Percentiles rank a stretch among this genome's conserved stretches.
Evolutionary conservation across 2,888 invertebrate species (phyloP).

Genomic region (Heliconius ethilla): DNA sequence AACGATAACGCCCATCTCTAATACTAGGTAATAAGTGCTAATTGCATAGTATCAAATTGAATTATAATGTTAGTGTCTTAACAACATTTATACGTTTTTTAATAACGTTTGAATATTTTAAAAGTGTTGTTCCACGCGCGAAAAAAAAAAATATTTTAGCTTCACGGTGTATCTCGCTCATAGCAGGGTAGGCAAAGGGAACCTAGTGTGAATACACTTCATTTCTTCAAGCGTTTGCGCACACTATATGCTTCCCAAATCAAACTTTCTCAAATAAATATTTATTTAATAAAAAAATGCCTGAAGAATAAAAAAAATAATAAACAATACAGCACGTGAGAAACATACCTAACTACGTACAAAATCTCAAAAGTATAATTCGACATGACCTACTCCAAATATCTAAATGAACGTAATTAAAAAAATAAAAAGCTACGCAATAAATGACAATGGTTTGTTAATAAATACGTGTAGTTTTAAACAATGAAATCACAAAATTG

Average conservation of each 20-base stretch:
- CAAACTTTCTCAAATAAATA: too few relatives aligned
- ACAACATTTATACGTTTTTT: neutral
- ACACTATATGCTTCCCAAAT: too few relatives aligned
- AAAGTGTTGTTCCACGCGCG: too few relatives aligned
- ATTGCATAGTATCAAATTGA: neutral
- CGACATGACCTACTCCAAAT: conserved; percentile 5
- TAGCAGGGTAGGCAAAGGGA: too few relatives aligned
- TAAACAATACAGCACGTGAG: neutral
- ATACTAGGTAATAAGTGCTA: neutral
- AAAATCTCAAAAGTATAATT: neutral
- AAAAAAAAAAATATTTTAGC: too few relatives aligned
- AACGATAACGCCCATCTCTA: too few relatives aligned
- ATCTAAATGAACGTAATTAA: neutral
- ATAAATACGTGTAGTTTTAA: neutral
- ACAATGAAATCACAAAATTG: neutral
- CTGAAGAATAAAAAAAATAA: neutral
- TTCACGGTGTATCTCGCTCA: too few relatives aligned
- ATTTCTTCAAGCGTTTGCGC: too few relatives aligned
- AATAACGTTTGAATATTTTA: too few relatives aligned
- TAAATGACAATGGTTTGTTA: conserved; percentile 11
- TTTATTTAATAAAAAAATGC: too few relatives aligned
- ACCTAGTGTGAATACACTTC: too few relatives aligned
- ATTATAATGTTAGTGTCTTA: neutral
- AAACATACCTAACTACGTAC: neutral
- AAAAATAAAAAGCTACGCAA: conserved; percentile 5